Conservation (phyloP, 2,113 vertebrate genomes). For the Neodon shergylaensis region DNA sequence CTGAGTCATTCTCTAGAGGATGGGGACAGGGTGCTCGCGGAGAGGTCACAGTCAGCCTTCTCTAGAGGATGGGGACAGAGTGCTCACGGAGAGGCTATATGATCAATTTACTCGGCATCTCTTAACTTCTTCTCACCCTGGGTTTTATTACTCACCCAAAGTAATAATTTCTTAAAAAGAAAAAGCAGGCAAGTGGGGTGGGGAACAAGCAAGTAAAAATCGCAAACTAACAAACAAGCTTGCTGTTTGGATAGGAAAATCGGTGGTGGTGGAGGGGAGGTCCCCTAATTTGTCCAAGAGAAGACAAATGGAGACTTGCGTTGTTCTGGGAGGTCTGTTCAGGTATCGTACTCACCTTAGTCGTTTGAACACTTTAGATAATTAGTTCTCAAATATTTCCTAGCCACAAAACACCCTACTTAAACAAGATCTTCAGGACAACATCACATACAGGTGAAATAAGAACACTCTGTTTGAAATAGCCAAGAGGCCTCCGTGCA, state of each 20-base stretch:
- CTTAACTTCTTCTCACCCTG: neutral
- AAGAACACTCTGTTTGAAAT: neutral
- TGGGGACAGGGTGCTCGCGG: no score
- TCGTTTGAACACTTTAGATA: slow-evolving; percentile 26
- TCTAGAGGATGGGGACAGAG: no score
- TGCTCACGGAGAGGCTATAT: neutral
- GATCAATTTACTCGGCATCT: neutral
- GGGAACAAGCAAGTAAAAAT: neutral
- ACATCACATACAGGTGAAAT: neutral
- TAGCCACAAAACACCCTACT: slow-evolving; percentile 33
- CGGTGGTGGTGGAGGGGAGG: neutral
- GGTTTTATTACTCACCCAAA: neutral
- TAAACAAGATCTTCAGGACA: slow-evolving; percentile 3
- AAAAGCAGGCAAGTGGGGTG: neutral
- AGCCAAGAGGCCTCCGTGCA: neutral
- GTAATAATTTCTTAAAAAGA: slow-evolving; percentile 23
- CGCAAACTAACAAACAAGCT: neutral
- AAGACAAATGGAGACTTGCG: neutral
- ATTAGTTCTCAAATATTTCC: slow-evolving; percentile 40
- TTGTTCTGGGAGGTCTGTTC: neutral
- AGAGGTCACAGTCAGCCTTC: neutral
- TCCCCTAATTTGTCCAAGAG: neutral
- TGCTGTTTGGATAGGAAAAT: neutral
- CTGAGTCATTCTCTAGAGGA: neutral
- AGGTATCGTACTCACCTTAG: neutral